phyloP scores from a whole-genome alignment of 2,888 invertebrate genomes.

The Vandiemenella viatica region DNA sequence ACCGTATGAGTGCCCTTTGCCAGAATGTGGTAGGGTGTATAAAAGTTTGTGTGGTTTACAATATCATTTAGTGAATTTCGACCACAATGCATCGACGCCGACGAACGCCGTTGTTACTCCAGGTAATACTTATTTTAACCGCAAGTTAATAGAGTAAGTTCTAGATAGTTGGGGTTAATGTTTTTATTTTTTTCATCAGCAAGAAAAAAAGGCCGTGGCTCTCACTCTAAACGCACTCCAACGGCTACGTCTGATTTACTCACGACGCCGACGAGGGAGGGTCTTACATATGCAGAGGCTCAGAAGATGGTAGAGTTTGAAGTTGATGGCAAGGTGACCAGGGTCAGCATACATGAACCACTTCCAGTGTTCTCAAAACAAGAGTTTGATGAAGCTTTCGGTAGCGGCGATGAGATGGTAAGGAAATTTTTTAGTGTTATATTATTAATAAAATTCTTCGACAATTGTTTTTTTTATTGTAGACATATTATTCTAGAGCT shows the following conservation, averaged over 20 bases:
- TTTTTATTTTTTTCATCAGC: neutral
- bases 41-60: constrained; percentile 76
- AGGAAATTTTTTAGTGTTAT: too few species aligned
- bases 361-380: constrained; percentile 51
- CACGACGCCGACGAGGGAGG: constrained; percentile 42
- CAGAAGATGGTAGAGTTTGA: constrained; percentile 78
- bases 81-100: constrained; percentile 63
- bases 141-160: neutral
- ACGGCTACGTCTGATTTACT: constrained; percentile 29
- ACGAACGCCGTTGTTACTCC: constrained; percentile 43
- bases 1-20: constrained; percentile 74
- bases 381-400: constrained; percentile 39
- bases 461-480: neutral
- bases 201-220: constrained; percentile 15
- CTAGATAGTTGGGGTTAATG: neutral
- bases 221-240: constrained; percentile 11
- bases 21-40: constrained; percentile 71
- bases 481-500: neutral
- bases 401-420: neutral
- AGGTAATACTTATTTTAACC: constrained; percentile 8
- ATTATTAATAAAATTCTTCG: neutral
- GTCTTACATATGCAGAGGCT: constrained; percentile 67
- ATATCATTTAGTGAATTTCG: constrained; percentile 71
- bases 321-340: constrained; percentile 61
- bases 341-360: constrained; percentile 35